phyloP scores from a whole-genome alignment of 1,140 invertebrate species.

The Apis laboriosa region DNA sequence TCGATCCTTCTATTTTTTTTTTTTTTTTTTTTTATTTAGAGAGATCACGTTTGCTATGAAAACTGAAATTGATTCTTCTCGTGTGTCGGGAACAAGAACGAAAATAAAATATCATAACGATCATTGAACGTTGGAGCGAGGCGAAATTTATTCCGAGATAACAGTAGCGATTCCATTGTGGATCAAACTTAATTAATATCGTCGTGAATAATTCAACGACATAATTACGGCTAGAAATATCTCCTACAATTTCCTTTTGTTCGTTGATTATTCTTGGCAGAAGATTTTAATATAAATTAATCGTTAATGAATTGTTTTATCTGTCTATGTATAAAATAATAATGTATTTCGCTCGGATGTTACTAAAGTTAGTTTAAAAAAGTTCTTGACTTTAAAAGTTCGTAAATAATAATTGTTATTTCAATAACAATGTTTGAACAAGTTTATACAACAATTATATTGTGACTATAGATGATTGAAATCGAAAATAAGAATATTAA shows the following conservation, averaged over 20 bases:
- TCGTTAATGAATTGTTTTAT: too few relatives aligned
- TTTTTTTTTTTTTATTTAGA: too few relatives aligned
- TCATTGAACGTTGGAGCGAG: background rate
- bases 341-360: too few relatives aligned
- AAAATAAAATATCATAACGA: background rate
- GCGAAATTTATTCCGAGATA: background rate
- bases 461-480: background rate
- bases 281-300: background rate
- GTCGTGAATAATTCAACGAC: slow-evolving; percentile 20
- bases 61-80: background rate
- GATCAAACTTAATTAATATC: background rate
- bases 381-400: too few relatives aligned
- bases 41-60: background rate
- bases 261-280: background rate
- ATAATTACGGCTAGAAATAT: slow-evolving; percentile 8
- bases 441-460: background rate
- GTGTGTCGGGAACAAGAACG: background rate
- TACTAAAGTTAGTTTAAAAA: too few relatives aligned
- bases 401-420: too few relatives aligned
- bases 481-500: background rate
- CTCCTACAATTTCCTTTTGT: background rate
- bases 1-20: too few relatives aligned
- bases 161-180: background rate
- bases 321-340: too few relatives aligned
- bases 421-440: too few relatives aligned